Evolutionary conservation across 2,888 invertebrate genomes (phyloP), one percentile per base, ranked within the genome.

Genomic region (Ditylenchus weischeri): DNA sequence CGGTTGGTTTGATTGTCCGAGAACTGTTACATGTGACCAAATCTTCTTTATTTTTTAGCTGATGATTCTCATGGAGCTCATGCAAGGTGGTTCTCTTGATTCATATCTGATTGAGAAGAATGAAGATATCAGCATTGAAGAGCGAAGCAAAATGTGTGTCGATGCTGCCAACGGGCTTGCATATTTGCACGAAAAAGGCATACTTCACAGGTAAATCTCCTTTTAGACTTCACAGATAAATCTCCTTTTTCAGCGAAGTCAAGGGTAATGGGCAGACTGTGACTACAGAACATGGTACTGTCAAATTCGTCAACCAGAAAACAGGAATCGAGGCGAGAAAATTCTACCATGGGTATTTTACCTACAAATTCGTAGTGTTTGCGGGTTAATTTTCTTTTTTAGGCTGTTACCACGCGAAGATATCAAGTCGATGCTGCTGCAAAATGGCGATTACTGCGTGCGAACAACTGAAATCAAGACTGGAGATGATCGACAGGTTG

Each of bases 11-110:
- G 29, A 29, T 50, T 54, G 54, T 15, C 54, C 54, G 29, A 7
- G 11, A 11, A 54, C 1, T 54, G 11, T 7, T 54, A 1, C 54
- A 54, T 54, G 54, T 54, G 10, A 50, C 6, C 6, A 50, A 50
- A 29, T 3, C 10, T 8, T 43, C 43, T 43, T 43, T 43, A 8
- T 10, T 43, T 13, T 43, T 59, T 36, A 58, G 59, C 93, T 95
- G 68, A 94, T 95, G 95, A 94, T 96, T 81, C 92, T 95, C 38
- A 96, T 95, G 95, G 95, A 95, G 86, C 87, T 93, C 70, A 93
- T 94, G 54, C 47, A 57, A 43, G 71, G 71, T 47, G 70, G 70
- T 13, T 50, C 70, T 21, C 54, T 71, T 49, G 70, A 71, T 50
- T 23, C 36, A 15, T 71, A 68, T 38, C 48, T 71, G 11, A 61